Evolutionary conservation across 2,797 vertebrate species (phyloP).

Genomic region (Esox lucius): DNA sequence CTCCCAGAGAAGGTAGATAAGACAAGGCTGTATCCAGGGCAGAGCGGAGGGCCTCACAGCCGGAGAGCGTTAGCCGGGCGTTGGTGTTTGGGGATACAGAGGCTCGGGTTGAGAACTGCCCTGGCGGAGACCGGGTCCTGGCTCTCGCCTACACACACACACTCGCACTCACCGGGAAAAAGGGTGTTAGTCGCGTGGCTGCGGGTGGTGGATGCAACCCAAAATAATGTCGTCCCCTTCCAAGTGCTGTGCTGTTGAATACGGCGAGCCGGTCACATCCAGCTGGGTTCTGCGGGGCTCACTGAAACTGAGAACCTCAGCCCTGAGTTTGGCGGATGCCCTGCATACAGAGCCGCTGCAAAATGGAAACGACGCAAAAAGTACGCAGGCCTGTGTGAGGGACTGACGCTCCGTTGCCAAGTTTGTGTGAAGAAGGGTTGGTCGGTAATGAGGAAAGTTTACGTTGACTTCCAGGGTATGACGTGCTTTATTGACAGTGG

Average conservation of each 20-base stretch:
- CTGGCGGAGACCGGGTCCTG: background rate
- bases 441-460: too few species aligned
- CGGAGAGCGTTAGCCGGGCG: too few species aligned
- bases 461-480: background rate
- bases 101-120: background rate
- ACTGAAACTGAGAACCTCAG: background rate
- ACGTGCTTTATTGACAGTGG: too few species aligned
- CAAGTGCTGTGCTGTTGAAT: constrained; percentile 1
- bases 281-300: background rate
- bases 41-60: too few species aligned
- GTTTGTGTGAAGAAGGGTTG: too few species aligned
- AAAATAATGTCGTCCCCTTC: constrained; percentile 4
- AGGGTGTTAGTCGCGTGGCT: background rate
- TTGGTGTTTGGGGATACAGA: background rate
- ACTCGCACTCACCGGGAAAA: background rate
- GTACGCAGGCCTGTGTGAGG: too few species aligned
- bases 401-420: too few species aligned
- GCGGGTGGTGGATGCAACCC: background rate
- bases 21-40: background rate
- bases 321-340: too few species aligned
- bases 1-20: background rate
- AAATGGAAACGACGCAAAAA: too few species aligned
- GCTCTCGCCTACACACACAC: background rate
- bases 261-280: background rate
- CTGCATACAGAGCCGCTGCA: too few species aligned